Evolutionary conservation across 2,888 invertebrate genomes (phyloP), one percentile per base, ranked within the genome.

Genomic region (Lomographa bimaculata): DNA sequence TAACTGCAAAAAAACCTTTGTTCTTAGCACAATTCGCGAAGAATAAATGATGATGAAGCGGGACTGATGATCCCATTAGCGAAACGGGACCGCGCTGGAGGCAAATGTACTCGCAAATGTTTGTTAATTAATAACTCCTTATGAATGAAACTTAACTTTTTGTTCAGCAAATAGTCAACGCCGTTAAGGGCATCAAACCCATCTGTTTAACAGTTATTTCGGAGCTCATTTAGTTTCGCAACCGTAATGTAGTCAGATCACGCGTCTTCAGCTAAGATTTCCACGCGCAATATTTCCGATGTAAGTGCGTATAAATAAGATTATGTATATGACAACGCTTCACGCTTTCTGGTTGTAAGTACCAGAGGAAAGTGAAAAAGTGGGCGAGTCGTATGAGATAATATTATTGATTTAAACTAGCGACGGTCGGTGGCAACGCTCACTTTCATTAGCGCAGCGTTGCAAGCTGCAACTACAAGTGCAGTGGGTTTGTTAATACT

Each of bases 281-380:
- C n/a, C 3, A 29, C 18, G 14, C 1, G 8, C 18, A 20, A 11
- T 8, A 18, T 35, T 9, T 19, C 19, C 3, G 8, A 32, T 21
- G 5, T 8, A 17, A 20, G 37, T 23, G 35, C 30, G 27, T 47
- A 46, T 29, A 34, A 43, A 44, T 38, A 49, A 54, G 53, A 62
- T 68, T 63, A 46, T 37, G 44, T 33, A 30, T 47, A 41, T 46
- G 51, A 63, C 66, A 70, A 66, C 57, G 56, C 57, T 77, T 78
- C 64, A 79, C 80, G 85, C 85, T 86, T 86, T 85, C 85, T 82
- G 81, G 64, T 46, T 60, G 52, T 64, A 43, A 50, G 61, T 64
- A 46, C 38, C 53, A 19, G 50, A 80, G 66, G 79, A 86, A 86
- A 86, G 86, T 84, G 84, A 84, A 83, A 80, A 74, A 74, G 70